Base-by-base conservation (phyloP, 1,140 invertebrate species). In the Saccostrea echinata region DNA sequence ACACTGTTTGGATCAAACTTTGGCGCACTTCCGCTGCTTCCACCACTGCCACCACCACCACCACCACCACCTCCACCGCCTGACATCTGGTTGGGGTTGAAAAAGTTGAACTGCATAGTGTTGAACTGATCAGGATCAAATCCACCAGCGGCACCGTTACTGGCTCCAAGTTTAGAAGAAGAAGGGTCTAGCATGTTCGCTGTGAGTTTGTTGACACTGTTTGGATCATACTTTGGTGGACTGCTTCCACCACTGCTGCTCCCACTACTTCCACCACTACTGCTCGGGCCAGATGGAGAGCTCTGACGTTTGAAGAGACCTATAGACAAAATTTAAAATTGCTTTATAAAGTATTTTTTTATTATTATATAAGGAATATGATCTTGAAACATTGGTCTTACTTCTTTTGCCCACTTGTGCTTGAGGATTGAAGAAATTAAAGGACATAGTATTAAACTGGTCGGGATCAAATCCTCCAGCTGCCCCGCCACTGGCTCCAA, bases 391-490 rank as follows among this genome's bases (percentile, higher is more conserved):
- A n/a, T n/a, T n/a, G n/a, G n/a, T 30, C 85, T 30, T 82, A 83
- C 87, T 30, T 68, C 84, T 51, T 57, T 76, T 88, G 33, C 87
- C 87, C 18, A 88, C 53, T 83, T 82, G 84, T 21, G 85, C 85
- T 35, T 86, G 86, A 24, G 90, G 90, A 68, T 91, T 91, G 30
- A 91, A 91, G 55, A 89, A 91, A 80, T 87, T 91, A 43, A 91
- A 91, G 12, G 85, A 43, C 84, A 84, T 84, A 0, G 90, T 86
- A 57, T 91, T 91, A 76, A 88, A 91, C 81, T 91, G 86, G 61
- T 91, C 90, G 18, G 90, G 90, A 33, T 91, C 76, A 52, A 88
- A 90, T 43, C 87, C 87, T 6, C 85, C 89, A 6, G 52, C 89
- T 8, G 64, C 84, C 21, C 90, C 90, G 6, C 88, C 88, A 80